Evolutionary conservation across 2,113 vertebrate species (phyloP), one percentile per base, ranked within the genome.

Genomic region (Octodon degus): DNA sequence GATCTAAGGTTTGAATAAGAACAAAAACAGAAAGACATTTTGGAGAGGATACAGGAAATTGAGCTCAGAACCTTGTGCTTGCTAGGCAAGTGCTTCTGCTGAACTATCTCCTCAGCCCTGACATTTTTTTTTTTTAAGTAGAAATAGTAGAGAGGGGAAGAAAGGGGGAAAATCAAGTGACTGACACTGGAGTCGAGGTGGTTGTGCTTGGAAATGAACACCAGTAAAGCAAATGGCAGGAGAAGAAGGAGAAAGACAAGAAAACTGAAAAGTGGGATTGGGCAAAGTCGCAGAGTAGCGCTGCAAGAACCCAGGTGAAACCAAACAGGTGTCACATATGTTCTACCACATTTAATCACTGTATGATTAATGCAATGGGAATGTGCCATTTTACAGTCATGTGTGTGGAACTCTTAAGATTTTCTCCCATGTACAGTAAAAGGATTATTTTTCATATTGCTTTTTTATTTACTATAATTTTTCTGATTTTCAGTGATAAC

Each of bases 401-500:
- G 53, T 94, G 81, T 89, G 20, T 50, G 24, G 34, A n/a, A 65
- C 22, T 86, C 32, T 85, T 88, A 22, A 86, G 92, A 37, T 4
- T 1, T 58, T 91, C 20, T 79, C 24, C 85, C 30, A 10, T 85
- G 92, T 40, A 40, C 7, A 50, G 14, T 40, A 70, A 89, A 90
- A 77, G 22, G 30, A 67, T 6, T 2, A 40, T 14, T 12, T 55
- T 70, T 70, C 34, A 0, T 34, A 67, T 32, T 95, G 20, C n/a
- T 95, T 37, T 81, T 65, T 65, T 3, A 43, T 89, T 96, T 90
- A 43, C 55, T 81, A 1, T 87, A 70, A 19, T 79, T 63, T 96
- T 95, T 97, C 34, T 89, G 34, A 43, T 55, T 90, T 12, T 94
- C 67, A n/a, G 30, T n/a, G 34, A 19, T 34, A 8, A 43, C 43